phyloP scores from a whole-genome alignment of 2,113 vertebrate genomes.

The Megalops atlanticus region DNA sequence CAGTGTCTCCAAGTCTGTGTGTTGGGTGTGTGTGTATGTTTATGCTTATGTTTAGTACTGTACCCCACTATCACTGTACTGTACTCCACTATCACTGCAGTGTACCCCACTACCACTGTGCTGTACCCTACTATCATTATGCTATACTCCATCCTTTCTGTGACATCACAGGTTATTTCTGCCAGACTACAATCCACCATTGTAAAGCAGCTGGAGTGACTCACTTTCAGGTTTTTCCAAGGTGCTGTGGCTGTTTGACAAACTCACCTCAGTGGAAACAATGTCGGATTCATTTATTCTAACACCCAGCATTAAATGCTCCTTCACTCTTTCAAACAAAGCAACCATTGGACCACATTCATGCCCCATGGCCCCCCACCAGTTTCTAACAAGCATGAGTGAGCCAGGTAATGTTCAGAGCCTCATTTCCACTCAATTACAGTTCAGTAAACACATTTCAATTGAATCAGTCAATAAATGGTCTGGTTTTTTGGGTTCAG shows the following conservation, averaged over 20 bases:
- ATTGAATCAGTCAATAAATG: no score
- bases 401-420: not conserved
- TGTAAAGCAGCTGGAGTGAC: no score
- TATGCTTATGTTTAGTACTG: no score
- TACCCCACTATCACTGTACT: not conserved
- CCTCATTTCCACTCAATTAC: not conserved
- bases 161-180: no score
- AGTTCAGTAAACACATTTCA: not conserved
- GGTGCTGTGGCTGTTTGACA: no score
- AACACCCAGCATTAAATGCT: constrained; percentile 62
- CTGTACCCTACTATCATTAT: not conserved
- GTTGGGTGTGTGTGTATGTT: no score
- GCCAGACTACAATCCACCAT: no score
- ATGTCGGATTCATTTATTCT: constrained; percentile 64
- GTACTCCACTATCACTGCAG: not conserved
- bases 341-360: constrained; percentile 42
- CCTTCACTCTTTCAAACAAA: constrained; percentile 42
- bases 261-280: constrained; percentile 16
- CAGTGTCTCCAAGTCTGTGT: no score
- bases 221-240: no score
- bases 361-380: constrained; percentile 34
- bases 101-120: not conserved
- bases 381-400: constrained; percentile 27
- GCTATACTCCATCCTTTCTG: not conserved
- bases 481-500: no score